phyloP scores from a whole-genome alignment of 1,140 invertebrate species.

The Pseudomyrmex dendroicus region DNA sequence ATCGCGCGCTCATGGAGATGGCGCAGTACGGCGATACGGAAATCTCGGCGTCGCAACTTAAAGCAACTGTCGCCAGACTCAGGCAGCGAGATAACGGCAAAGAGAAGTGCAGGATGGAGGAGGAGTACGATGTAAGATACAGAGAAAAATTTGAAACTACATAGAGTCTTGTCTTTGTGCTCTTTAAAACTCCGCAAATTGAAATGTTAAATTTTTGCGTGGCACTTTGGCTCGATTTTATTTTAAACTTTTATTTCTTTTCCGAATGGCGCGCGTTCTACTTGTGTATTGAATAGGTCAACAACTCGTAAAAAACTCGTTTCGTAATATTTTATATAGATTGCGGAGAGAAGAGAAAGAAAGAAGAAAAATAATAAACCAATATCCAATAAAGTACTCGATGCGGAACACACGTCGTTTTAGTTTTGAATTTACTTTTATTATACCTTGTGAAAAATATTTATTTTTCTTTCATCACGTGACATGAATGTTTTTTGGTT shows the following conservation, averaged over 20 bases:
- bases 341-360: too few species aligned
- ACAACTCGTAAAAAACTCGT: constrained; percentile 1
- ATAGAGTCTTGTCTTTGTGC: constrained; percentile 13
- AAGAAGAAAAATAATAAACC: background rate
- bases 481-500: constrained; percentile 56
- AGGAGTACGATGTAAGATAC: constrained; percentile 91
- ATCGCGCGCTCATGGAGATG: constrained; percentile 96
- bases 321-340: background rate
- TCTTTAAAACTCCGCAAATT: background rate
- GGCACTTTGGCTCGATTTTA: background rate
- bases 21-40: constrained; percentile 97
- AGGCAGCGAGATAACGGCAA: constrained; percentile 89
- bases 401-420: background rate
- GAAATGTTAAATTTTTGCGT: background rate
- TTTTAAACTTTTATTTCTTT: constrained; percentile 1
- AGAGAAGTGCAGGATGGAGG: constrained; percentile 89
- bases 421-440: constrained; percentile 50
- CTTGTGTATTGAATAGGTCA: background rate
- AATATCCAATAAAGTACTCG: constrained; percentile 17
- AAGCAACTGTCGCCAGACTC: constrained; percentile 89
- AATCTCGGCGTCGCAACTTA: constrained; percentile 90
- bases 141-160: constrained; percentile 40
- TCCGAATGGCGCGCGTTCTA: background rate
- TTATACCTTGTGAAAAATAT: constrained; percentile 2
- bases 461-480: background rate